These are phyloP conservation scores for Platyura marginata DNA, from an alignment of 1,140 invertebrate species.

Conservation along the genomic window DNA sequence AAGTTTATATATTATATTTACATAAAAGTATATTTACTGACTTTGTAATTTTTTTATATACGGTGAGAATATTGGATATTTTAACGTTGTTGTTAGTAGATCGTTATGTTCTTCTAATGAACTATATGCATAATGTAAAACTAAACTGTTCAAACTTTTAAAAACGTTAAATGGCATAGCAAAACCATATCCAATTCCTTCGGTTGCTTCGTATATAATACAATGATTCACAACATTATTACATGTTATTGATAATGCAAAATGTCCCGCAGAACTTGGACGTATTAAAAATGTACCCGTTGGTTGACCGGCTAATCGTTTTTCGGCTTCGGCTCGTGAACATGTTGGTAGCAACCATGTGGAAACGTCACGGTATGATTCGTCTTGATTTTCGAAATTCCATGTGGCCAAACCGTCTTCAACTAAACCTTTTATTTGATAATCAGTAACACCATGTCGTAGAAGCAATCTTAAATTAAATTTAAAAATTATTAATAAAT, in stretches of 20 bases:
- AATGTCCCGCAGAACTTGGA: constrained; percentile 50
- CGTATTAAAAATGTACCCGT: constrained; percentile 85
- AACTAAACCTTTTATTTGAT: constrained; percentile 40
- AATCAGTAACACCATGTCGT: constrained; percentile 34
- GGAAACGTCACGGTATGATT: constrained; percentile 4
- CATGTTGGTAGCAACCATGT: constrained; percentile 34
- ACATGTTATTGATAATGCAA: constrained; percentile 70
- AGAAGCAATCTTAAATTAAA: not conserved
- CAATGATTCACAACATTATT: constrained; percentile 73
- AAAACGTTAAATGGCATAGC: constrained; percentile 81
- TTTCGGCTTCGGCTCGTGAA: constrained; percentile 51
- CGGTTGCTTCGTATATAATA: constrained; percentile 61
- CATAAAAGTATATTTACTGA: too few relatives aligned
- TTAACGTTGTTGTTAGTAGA: not conserved
- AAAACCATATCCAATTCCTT: constrained; percentile 75
- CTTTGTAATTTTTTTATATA: constrained; percentile 1
- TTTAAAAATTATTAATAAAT: not conserved
- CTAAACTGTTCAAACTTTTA: constrained; percentile 4
- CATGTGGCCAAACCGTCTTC: constrained; percentile 21
- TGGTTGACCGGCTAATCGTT: constrained; percentile 35
- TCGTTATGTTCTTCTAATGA: constrained; percentile 1
- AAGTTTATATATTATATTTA: too few relatives aligned
- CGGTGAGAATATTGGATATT: constrained; percentile 1
- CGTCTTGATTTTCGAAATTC: constrained; percentile 6
- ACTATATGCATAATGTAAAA: constrained; percentile 2